phyloP scores from a whole-genome alignment of 1,140 invertebrate genomes.

The Drosophila micromelanica region DNA sequence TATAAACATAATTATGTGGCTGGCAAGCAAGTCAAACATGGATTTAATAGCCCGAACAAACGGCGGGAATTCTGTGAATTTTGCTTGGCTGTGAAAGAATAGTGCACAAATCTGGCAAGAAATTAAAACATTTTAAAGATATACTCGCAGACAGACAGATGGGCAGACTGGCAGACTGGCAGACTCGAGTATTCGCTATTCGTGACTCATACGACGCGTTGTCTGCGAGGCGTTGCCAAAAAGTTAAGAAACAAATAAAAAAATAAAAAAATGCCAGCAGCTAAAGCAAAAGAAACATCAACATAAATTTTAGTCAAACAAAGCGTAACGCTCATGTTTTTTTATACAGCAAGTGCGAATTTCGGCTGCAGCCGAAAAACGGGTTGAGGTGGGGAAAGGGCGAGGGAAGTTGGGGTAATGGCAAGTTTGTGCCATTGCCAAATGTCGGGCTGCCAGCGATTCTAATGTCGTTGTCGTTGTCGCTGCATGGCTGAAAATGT shows the following conservation, averaged over 20 bases:
- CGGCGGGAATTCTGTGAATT: conserved; percentile 34
- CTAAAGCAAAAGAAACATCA: conserved; percentile 65
- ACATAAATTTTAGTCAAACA: conserved; percentile 82
- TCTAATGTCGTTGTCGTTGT: conserved; percentile 57
- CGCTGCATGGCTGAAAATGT: conserved; percentile 62
- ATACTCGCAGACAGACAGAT: neutral
- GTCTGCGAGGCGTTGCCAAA: conserved; percentile 41
- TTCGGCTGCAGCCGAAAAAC: conserved; percentile 2
- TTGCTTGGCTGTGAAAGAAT: conserved; percentile 26
- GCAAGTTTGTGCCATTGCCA: conserved; percentile 76
- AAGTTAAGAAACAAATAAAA: neutral
- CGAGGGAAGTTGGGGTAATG: conserved; percentile 57
- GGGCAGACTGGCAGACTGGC: conserved; percentile 38
- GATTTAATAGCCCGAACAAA: conserved; percentile 44
- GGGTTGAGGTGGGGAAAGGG: no score
- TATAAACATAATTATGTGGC: conserved; percentile 64
- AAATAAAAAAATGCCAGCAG: neutral
- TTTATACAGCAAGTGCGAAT: conserved; percentile 28
- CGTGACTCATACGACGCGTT: conserved; percentile 57
- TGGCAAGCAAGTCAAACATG: conserved; percentile 59
- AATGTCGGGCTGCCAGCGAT: conserved; percentile 53
- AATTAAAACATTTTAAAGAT: conserved; percentile 74
- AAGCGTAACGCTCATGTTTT: conserved; percentile 67
- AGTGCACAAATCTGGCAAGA: conserved; percentile 44
- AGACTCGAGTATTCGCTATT: conserved; percentile 29